Base-by-base conservation (phyloP, 2,888 invertebrate species). In the Frankliniella intonsa region DNA sequence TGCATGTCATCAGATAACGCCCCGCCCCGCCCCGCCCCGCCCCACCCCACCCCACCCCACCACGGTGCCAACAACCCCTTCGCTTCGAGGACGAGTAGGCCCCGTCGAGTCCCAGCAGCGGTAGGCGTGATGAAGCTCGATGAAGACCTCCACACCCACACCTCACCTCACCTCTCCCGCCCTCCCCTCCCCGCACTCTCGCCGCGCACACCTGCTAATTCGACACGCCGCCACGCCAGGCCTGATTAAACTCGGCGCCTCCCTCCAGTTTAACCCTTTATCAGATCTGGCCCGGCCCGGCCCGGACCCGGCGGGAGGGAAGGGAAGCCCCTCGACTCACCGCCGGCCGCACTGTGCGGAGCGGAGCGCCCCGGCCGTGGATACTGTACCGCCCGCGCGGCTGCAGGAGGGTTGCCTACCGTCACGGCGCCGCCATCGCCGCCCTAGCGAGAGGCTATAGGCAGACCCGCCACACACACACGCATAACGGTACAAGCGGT, bases 1-100 rank as follows among this genome's bases (percentile, higher is more conserved):
- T 69, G 69, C 69, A 69, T 69, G 69, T 69, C 69, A 69, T 69
- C 69, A 69, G 69, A 69, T 69, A 69, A 69, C n/a, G 69, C 69
- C n/a, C 19, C 65, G 65, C 65, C n/a, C n/a, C 65, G 19, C 65
- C 65, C n/a, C 65, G 19, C 65, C 65, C 19, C 65, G 65, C 19
- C 65, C 65, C 62, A 9, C 65, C 19, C 65, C 19, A n/a, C 65
- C 65, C 65, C 65, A 17, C 55, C 55, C 55, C 2, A 3, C 38
- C 38, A 38, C 38, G 38, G 69, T 69, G n/a, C 22, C 69, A 69
- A 69, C 69, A 69, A 69, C 55, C 55, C 55, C 17, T 55, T 12
- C 55, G 55, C 55, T 55, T 12, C 38, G 38, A 2, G 38, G 38
- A 38, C 38, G 38, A 38, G n/a, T n/a, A n/a, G n/a, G n/a, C n/a